A percentile compares a stretch with the other conserved stretches of the same genome.
Evolutionary conservation across 2,113 vertebrate genomes (phyloP).

Genomic region (Limanda limanda): DNA sequence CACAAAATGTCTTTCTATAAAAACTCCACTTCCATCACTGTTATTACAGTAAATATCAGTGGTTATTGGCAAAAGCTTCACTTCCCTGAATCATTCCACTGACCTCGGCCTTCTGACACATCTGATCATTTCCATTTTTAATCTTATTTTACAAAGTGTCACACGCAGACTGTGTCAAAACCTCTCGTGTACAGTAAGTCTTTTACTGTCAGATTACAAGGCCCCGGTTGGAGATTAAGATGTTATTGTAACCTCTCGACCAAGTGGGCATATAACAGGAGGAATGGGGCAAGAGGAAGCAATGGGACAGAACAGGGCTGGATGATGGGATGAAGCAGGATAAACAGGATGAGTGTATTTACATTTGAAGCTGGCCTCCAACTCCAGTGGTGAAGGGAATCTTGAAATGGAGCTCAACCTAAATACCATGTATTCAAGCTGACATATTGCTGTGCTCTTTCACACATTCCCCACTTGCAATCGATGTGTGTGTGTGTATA

Average conservation of each 20-base stretch:
- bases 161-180: not conserved
- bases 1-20: not conserved
- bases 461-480: conserved; percentile 46
- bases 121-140: not conserved
- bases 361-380: conserved; percentile 48
- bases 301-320: not conserved
- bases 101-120: not conserved
- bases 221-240: conserved; percentile 9
- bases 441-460: conserved; percentile 51
- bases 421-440: conserved; percentile 63
- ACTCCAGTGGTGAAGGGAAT: conserved; percentile 47
- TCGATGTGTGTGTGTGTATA: not conserved
- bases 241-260: conserved; percentile 20
- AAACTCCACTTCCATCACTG: not conserved
- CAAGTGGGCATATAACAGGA: conserved; percentile 10
- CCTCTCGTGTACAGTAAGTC: not conserved
- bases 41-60: not conserved
- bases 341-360: conserved; percentile 67
- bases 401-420: conserved; percentile 64
- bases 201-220: conserved; percentile 10
- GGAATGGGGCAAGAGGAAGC: not conserved
- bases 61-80: not conserved
- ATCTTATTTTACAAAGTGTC: not conserved
- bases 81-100: conserved; percentile 4
- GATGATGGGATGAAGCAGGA: conserved; percentile 54